A percentile compares a stretch with the other conserved stretches of the same genome.
These are phyloP conservation scores for Rhabdomys dilectus DNA, from an alignment of 2,113 vertebrate genomes.

Conservation along the genomic window DNA sequence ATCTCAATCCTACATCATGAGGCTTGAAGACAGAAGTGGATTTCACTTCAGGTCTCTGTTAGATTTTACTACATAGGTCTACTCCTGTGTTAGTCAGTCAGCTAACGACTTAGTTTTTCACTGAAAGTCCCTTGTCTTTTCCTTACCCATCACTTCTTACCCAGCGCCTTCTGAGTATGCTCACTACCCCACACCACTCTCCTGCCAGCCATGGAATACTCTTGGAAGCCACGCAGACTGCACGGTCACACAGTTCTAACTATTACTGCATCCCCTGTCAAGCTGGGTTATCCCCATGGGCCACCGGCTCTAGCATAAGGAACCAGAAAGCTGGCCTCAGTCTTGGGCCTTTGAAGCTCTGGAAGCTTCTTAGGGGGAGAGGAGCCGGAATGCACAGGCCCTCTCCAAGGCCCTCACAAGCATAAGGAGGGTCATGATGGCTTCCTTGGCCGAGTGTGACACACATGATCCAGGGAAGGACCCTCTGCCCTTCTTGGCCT, in stretches of 20 bases:
- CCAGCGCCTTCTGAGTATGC: not conserved
- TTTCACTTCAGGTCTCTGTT: not conserved
- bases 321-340: not conserved
- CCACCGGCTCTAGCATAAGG: not conserved
- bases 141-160: not conserved
- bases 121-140: not conserved
- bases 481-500: not conserved
- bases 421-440: not conserved
- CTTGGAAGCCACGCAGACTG: not conserved
- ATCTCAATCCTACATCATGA: not conserved
- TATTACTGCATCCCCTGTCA: not conserved
- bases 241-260: not conserved
- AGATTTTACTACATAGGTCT: not conserved
- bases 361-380: not conserved
- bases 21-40: not conserved
- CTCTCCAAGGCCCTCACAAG: not conserved
- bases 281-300: not conserved
- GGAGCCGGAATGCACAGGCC: not conserved
- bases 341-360: not conserved
- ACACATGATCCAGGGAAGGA: not conserved
- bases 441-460: not conserved
- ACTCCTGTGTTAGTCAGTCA: no score
- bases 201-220: not conserved
- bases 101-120: not conserved
- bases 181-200: not conserved